Base-by-base conservation (phyloP, 2,113 vertebrate species). In the Melospiza georgiana region DNA sequence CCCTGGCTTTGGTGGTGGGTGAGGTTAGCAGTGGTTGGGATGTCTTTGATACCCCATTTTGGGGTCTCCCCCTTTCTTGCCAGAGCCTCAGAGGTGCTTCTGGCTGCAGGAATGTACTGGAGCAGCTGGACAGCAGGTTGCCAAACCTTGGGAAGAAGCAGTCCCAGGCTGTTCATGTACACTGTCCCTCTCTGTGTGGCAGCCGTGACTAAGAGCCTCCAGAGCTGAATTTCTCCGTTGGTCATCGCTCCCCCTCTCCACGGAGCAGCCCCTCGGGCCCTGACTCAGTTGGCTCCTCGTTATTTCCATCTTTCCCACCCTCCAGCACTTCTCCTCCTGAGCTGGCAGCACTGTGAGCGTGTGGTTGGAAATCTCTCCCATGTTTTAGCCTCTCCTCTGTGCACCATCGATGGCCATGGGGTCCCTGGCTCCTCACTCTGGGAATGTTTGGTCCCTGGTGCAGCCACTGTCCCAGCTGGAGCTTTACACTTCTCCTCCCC, bases 391-490 rank as follows among this genome's bases (percentile, higher is more conserved):
- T 15, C 61, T 63, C n/a, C 35, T 37, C 68, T 4, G 0, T 8
- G 37, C 8, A 9, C 46, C 43, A 9, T 14, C 1, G 0, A 30
- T 31, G 39, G 23, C 51, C 41, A 1, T 0, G 4, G 75, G 54
- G 20, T 48, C 31, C 25, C 23, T 15, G 65, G 13, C 44, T 63
- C 37, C 61, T 28, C 52, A 5, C 20, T 10, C 39, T 3, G 57
- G n/a, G 31, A 25, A 35, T 21, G 41, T 31, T 17, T 25, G 66
- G 21, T 68, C 39, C 31, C 44, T 30, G 4, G 18, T 12, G 35
- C 39, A 37, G 9, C 44, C 44, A 52, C 51, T 65, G 13, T 12
- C 79, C 72, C 79, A 59, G 30, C 18, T 62, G 54, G 15, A 80
- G 17, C 1, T 6, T 7, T 2, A 33, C 74, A 25, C 37, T 44